Evolutionary conservation across 1,140 invertebrate species (phyloP), one percentile per base, ranked within the genome.

Genomic region (Heliconius hewitsoni): DNA sequence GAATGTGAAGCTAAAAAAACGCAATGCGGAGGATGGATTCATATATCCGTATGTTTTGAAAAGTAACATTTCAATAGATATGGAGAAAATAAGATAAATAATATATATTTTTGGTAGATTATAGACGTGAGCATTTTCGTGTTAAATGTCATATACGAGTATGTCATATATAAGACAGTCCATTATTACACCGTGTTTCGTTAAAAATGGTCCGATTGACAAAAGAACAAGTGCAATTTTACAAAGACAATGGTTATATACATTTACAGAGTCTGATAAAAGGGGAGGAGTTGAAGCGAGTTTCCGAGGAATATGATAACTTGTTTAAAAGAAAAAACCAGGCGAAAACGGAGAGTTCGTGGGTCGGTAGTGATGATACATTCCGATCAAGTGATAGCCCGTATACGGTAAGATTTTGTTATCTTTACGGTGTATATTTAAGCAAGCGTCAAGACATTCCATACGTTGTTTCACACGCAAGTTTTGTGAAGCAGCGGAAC

Each of bases 351-450:
- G 91, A 93, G 77, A 89, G 89, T 30, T 85, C 89, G 1, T 91
- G 90, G 91, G 88, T 91, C 1, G 91, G 91, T 8, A 88, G 85
- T 9, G 91, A 91, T n/a, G 87, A 86, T n/a, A 85, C 82, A 6
- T 80, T 89, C 50, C 84, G 90, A 73, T 81, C 83, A 18, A 89
- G 81, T 57, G 79, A 89, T 16, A 86, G 86, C 8, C 81, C 79
- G 2, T 88, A 86, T 46, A 91, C 90, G 5, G 91, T 92, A 73
- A 85, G 88, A 73, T 18, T 27, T 74, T 23, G 13, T 46, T 46
- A 16, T 46, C 42, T 46, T 46, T 46, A 4, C 13, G 42, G 3
- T 46, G 11, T 16, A 46, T 3, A 13, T 3, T 11, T 16, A 46
- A 3, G 39, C 42, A 46, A 46, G 42, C 42, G 42, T 4, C 3